These are phyloP conservation scores for Hypothenemus hampei DNA, from an alignment of 1,140 invertebrate genomes.

Conservation along the genomic window DNA sequence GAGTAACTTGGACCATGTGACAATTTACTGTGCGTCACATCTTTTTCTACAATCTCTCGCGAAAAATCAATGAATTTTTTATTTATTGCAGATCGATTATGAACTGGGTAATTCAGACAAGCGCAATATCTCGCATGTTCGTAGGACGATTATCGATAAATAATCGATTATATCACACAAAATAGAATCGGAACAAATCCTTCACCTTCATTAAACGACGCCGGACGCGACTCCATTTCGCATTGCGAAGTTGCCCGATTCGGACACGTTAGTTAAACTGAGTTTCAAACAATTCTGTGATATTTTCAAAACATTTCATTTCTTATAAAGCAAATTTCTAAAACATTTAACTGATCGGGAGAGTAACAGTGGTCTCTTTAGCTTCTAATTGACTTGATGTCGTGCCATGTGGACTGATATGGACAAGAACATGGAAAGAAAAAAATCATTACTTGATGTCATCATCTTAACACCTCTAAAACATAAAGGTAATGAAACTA, in stretches of 20 bases:
- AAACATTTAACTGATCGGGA: background rate
- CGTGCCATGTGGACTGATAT: no score
- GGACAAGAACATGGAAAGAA: constrained; percentile 4
- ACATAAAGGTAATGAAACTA: constrained; percentile 12
- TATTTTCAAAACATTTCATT: background rate
- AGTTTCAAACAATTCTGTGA: constrained; percentile 1
- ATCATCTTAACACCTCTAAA: constrained; percentile 10
- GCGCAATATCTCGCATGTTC: no score
- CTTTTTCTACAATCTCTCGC: no score
- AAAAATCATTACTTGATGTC: constrained; percentile 7
- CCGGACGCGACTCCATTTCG: background rate
- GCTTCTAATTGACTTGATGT: no score
- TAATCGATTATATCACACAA: background rate
- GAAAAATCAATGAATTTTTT: no score
- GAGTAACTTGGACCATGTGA: no score
- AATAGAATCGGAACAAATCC: background rate
- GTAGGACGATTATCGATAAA: background rate
- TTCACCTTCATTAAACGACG: background rate
- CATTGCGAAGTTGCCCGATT: constrained; percentile 1
- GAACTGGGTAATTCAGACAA: no score
- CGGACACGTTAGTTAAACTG: no score
- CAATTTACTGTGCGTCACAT: no score
- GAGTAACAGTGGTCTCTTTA: background rate
- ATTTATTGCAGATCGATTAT: no score
- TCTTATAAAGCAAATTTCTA: background rate